Base-by-base conservation (phyloP, 2,888 invertebrate genomes). In the Athetis lepigone region DNA sequence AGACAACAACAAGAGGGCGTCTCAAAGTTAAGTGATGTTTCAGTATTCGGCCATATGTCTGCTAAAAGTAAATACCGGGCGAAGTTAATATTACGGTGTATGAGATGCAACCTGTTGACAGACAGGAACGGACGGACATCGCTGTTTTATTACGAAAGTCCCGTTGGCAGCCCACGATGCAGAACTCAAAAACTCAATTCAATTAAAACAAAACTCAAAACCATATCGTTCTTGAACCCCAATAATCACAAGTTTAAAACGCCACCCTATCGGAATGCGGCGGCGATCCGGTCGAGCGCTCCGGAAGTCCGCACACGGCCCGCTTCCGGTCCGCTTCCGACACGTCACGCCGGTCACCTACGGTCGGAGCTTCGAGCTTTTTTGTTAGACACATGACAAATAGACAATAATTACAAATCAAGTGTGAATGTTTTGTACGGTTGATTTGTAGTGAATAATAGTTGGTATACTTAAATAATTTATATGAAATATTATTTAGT, bases 291-390 rank as follows among this genome's bases (percentile, higher is more conserved):
- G 52, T 37, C 55, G 80, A 78, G 55, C 67, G 69, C 50, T 47
- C 78, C 84, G 86, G 87, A 86, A 80, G 84, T 85, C 84, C 85
- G 86, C 83, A 82, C 82, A 84, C 79, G 85, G 80, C 62, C 54
- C 73, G 63, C 81, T 84, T 86, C 86, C 86, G 86, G 70, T 60
- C 54, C 73, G 63, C 81, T 84, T 86, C 86, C 86, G 86, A 70
- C 54, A 73, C 82, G 84, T 81, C 81, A 83, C 79, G 60, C 75
- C 72, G 73, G 71, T 74, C 75, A 75, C 74, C 72, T 65, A 59
- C 73, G 54, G 33, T 39, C 40, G 55, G 62, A 74, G 77, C 80
- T 79, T 78, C 29, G 69, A 70, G 71, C 79, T 78, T 78, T 79
- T 80, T 74, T 68, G 68, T 70, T 66, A 75, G 56, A 51, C 70